These are phyloP conservation scores for Hirundichthys speculiger DNA, from an alignment of 2,113 vertebrate genomes.

Conservation along the genomic window DNA sequence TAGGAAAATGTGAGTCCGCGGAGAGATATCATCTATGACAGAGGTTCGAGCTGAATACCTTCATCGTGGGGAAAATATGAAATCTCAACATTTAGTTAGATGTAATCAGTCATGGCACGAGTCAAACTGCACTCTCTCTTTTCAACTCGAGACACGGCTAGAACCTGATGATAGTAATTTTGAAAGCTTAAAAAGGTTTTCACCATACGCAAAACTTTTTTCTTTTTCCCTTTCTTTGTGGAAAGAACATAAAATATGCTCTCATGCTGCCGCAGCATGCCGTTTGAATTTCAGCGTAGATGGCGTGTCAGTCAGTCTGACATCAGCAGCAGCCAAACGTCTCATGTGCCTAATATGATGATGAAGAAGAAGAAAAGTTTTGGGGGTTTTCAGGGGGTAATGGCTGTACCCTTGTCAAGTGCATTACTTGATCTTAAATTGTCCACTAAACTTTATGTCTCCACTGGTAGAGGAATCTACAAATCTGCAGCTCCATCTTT, in stretches of 20 bases:
- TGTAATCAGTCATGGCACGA: slow-evolving; percentile 27
- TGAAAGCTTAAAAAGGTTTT: slow-evolving; percentile 17
- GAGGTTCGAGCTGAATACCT: slow-evolving; percentile 25
- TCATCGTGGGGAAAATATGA: slow-evolving; percentile 14
- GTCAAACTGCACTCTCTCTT: slow-evolving; percentile 7
- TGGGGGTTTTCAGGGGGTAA: background rate
- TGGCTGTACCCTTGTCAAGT: slow-evolving; percentile 5
- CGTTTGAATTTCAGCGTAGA: no score
- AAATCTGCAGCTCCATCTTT: slow-evolving; percentile 61
- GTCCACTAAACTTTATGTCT: slow-evolving; percentile 51
- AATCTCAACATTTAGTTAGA: slow-evolving; percentile 15
- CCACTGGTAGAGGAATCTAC: slow-evolving; percentile 12
- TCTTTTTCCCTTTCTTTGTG: background rate
- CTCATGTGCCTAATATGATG: slow-evolving; percentile 26
- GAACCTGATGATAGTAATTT: slow-evolving; percentile 3
- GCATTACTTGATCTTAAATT: slow-evolving; percentile 61
- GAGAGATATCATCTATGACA: slow-evolving; percentile 18
- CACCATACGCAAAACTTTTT: slow-evolving; percentile 13
- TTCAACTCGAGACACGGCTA: slow-evolving; percentile 9
- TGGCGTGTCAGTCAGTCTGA: no score
- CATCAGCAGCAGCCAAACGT: no score
- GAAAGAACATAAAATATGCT: no score
- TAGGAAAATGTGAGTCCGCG: slow-evolving; percentile 1
- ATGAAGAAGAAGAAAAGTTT: slow-evolving; percentile 9
- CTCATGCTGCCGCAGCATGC: no score